These are phyloP conservation scores for Sebastes fasciatus DNA, from an alignment of 2,113 vertebrate genomes.

Conservation along the genomic window DNA sequence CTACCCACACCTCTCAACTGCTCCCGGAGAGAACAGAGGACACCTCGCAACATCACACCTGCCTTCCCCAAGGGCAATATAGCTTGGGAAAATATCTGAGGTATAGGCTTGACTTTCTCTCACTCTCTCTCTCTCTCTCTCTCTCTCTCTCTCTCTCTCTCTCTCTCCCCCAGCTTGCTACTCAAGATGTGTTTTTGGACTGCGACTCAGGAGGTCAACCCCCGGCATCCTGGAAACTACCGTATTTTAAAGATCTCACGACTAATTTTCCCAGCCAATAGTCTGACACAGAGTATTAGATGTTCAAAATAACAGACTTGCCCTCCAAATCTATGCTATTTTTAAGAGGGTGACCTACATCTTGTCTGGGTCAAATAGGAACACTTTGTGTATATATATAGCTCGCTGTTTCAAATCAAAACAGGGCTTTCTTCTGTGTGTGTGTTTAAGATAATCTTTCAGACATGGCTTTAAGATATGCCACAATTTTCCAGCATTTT, in stretches of 20 bases:
- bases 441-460: conserved; percentile 57
- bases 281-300: conserved; percentile 39
- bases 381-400: conserved; percentile 51
- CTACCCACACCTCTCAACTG: conserved; percentile 57
- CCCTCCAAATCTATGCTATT: conserved; percentile 61
- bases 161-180: conserved; percentile 1
- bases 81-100: conserved; percentile 75
- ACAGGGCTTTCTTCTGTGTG: conserved; percentile 27
- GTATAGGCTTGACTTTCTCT: conserved; percentile 36
- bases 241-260: conserved; percentile 36
- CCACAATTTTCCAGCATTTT: conserved; percentile 56
- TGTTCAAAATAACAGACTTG: conserved; percentile 63
- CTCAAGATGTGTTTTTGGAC: conserved; percentile 52
- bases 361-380: conserved; percentile 65
- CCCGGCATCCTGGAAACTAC: conserved; percentile 31
- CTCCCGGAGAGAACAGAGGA: conserved; percentile 70
- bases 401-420: conserved; percentile 46
- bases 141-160: not conserved
- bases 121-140: conserved; percentile 13
- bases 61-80: conserved; percentile 74
- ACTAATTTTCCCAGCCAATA: conserved; percentile 45
- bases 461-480: conserved; percentile 48
- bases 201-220: conserved; percentile 44
- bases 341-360: conserved; percentile 71
- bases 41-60: conserved; percentile 80